A percentile compares a stretch with the other conserved stretches of the same genome.
These are phyloP conservation scores for Urosaurus nigricauda DNA, from an alignment of 2,797 vertebrate genomes.

Conservation along the genomic window DNA sequence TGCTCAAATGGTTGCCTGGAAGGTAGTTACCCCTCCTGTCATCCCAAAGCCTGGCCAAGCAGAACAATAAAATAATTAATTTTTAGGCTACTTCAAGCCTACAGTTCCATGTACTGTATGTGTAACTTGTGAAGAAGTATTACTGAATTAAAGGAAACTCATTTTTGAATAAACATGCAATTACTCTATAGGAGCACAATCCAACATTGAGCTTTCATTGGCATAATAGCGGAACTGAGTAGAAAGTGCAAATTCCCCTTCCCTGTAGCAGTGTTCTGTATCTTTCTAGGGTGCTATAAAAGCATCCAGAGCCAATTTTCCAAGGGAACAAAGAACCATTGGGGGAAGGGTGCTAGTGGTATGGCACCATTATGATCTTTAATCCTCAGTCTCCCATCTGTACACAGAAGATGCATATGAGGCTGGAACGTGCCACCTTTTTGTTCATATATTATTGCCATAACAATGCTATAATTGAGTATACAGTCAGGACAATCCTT, in stretches of 20 bases:
- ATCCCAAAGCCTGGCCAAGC: background rate
- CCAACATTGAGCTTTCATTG: background rate
- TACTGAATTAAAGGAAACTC: background rate
- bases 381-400: background rate
- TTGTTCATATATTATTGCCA: background rate
- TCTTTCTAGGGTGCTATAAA: background rate
- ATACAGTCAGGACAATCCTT: background rate
- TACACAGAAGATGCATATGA: background rate
- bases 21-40: too few relatives aligned
- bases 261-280: background rate
- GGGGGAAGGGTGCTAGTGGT: background rate
- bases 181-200: background rate
- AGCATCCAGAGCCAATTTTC: background rate
- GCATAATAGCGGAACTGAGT: background rate
- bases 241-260: background rate
- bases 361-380: background rate
- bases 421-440: background rate
- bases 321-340: background rate
- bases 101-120: background rate
- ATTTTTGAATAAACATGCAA: background rate
- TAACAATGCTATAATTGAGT: background rate
- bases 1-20: too few relatives aligned
- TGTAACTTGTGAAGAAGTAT: background rate
- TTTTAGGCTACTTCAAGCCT: background rate
- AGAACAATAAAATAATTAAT: background rate